Conservation (phyloP, 2,113 vertebrate genomes). For the Prolemur simus region DNA sequence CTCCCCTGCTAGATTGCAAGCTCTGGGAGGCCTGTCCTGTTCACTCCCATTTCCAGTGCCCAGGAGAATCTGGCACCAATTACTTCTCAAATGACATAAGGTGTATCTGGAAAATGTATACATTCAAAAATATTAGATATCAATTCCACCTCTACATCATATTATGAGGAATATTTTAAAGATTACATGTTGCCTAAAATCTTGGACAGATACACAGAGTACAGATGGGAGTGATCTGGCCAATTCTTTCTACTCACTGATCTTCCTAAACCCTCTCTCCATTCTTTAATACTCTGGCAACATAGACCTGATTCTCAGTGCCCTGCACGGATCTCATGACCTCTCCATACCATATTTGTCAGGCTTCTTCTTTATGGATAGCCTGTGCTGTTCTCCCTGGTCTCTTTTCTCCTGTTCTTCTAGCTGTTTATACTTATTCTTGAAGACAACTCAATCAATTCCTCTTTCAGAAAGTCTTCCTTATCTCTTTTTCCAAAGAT, state of each 20-base stretch:
- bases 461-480: background rate
- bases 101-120: background rate
- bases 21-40: background rate
- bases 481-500: background rate
- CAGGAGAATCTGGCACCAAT: background rate
- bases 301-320: background rate
- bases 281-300: background rate
- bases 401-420: background rate
- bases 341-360: background rate
- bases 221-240: background rate
- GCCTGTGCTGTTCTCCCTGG: rapidly evolving
- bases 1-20: background rate
- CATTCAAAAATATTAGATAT: background rate
- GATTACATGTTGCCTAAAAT: background rate
- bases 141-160: background rate
- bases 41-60: background rate
- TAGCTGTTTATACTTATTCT: background rate
- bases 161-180: background rate
- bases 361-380: background rate
- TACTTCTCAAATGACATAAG: background rate
- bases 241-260: background rate
- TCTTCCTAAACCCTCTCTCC: background rate
- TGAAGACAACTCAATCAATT: background rate
- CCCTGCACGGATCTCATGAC: background rate
- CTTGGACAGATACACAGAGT: background rate